Percentiles rank a stretch among this genome's conserved stretches.
Evolutionary conservation across 1,140 invertebrate genomes (phyloP).

Genomic region (Brachionus manjavacas): DNA sequence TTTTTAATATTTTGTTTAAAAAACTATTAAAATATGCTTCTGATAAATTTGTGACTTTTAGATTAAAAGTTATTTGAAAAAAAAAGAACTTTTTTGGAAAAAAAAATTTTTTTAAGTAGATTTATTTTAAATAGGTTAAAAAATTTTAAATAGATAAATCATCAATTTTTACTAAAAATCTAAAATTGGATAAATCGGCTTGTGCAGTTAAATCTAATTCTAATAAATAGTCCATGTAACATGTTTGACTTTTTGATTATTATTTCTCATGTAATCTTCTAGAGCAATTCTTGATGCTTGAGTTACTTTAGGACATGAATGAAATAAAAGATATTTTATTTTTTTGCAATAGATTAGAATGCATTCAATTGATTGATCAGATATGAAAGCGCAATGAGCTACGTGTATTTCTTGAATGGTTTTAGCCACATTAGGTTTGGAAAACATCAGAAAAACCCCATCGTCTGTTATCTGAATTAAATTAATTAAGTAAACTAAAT

Average conservation of each 20-base stretch:
- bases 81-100: no score
- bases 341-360: background rate
- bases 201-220: background rate
- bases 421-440: background rate
- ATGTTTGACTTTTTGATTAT: conserved; percentile 27
- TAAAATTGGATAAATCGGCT: no score
- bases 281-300: background rate
- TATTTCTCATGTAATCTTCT: conserved; percentile 2
- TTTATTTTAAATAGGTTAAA: no score
- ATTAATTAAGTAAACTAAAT: background rate
- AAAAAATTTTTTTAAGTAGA: no score
- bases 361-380: conserved; percentile 29
- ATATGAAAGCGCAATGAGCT: conserved; percentile 18
- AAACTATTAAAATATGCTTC: no score
- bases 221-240: conserved; percentile 41
- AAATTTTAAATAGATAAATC: no score
- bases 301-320: conserved; percentile 18
- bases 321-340: conserved; percentile 30
- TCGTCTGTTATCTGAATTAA: conserved; percentile 6
- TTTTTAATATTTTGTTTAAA: no score
- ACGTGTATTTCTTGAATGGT: conserved; percentile 24
- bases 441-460: conserved; percentile 28
- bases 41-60: no score
- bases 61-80: no score
- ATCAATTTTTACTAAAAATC: no score